Percentiles rank a stretch among this genome's conserved stretches.
phyloP scores from a whole-genome alignment of 64 coral and sea anemone species.

The Dendrophyllia cribrosa region DNA sequence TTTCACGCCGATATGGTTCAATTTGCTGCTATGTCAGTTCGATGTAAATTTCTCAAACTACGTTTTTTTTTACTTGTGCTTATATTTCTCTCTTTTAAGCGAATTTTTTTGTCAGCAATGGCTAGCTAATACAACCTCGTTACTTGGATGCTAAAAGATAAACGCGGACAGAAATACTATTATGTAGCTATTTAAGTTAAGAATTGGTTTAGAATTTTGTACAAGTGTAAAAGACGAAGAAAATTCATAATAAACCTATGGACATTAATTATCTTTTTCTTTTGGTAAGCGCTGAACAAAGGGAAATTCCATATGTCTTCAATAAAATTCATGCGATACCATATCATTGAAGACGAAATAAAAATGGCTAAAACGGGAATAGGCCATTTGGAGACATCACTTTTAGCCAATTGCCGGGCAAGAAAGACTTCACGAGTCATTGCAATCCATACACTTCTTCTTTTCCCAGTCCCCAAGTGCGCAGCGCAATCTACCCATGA shows the following conservation, averaged over 20 bases:
- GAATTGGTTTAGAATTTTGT: conserved; percentile 36
- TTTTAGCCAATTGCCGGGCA: not conserved
- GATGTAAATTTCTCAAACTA: conserved; percentile 24
- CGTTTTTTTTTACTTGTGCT: not conserved
- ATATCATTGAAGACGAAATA: not conserved
- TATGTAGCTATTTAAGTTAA: conserved; percentile 22
- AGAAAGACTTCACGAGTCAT: not conserved
- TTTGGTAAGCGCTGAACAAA: not conserved
- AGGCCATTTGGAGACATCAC: not conserved
- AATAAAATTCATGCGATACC: not conserved
- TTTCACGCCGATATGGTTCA: not conserved
- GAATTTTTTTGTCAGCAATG: conserved; percentile 2
- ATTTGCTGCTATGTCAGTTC: conserved; percentile 21
- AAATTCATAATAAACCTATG: conserved; percentile 61
- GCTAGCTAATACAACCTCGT: not conserved
- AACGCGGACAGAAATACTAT: not conserved
- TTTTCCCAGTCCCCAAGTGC: not conserved
- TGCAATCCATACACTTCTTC: no score
- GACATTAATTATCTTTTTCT: conserved; percentile 14
- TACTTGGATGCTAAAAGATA: conserved; percentile 14
- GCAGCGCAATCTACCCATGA: not conserved
- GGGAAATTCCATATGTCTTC: not conserved
- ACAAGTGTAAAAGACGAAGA: conserved; percentile 52
- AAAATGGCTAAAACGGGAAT: not conserved
- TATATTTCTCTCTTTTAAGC: conserved; percentile 2